phyloP scores from a whole-genome alignment of 2,113 vertebrate genomes.

The Zosterops japonicus region DNA sequence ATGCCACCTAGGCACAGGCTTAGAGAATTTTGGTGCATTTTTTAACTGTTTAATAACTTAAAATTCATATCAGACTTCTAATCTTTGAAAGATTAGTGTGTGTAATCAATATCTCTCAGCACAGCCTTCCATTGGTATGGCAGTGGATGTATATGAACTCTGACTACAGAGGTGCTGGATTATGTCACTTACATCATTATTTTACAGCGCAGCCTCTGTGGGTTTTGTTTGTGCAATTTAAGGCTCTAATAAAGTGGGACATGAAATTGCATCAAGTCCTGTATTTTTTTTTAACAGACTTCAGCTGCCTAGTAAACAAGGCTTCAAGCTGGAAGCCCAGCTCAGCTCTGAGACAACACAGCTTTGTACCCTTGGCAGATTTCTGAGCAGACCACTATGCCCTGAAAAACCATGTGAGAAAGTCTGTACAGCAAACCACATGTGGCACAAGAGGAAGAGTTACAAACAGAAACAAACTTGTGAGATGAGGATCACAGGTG shows the following conservation, averaged over 20 bases:
- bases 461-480: background rate
- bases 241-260: background rate
- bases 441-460: background rate
- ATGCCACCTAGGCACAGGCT: background rate
- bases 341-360: background rate
- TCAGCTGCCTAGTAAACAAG: background rate
- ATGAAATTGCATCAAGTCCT: background rate
- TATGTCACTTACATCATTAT: rapidly evolving
- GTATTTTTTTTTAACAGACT: background rate
- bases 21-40: background rate
- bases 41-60: background rate
- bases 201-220: background rate
- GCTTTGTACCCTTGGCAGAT: background rate
- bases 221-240: background rate
- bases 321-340: background rate
- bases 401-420: background rate
- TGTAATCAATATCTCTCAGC: background rate
- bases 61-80: background rate
- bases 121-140: background rate
- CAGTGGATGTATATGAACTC: background rate
- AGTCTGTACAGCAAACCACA: background rate
- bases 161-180: background rate
- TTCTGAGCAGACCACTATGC: background rate
- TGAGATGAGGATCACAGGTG: background rate
- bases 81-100: background rate